These are phyloP conservation scores for Silvanus unidentatus DNA, from an alignment of 2,888 invertebrate species.

Conservation along the genomic window DNA sequence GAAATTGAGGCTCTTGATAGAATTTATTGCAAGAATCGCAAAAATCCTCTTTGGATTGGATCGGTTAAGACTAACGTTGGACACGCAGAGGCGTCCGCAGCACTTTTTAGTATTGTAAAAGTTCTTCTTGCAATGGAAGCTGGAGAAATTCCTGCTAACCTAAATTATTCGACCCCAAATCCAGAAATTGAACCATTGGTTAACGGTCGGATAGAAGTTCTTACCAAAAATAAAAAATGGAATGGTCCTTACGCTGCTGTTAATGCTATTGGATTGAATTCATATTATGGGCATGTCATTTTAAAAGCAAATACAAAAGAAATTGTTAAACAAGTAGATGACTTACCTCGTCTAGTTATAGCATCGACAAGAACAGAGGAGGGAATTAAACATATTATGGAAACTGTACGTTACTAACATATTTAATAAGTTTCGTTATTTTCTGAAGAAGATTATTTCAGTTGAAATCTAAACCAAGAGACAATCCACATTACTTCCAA, in stretches of 20 bases:
- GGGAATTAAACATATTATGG: slow-evolving; percentile 66
- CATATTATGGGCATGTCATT: slow-evolving; percentile 86
- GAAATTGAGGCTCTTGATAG: slow-evolving; percentile 90
- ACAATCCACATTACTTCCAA: slow-evolving; percentile 49
- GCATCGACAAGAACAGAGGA: slow-evolving; percentile 83
- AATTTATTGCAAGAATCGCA: slow-evolving; percentile 77
- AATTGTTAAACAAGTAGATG: slow-evolving; percentile 52
- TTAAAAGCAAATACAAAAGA: slow-evolving; percentile 71
- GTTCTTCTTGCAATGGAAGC: slow-evolving; percentile 87
- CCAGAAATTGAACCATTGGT: slow-evolving; percentile 77
- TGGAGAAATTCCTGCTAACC: slow-evolving; percentile 80
- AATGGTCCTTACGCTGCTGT: slow-evolving; percentile 83
- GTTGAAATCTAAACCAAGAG: too few relatives aligned
- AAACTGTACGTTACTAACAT: slow-evolving; percentile 43
- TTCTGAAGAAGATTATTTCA: too few relatives aligned
- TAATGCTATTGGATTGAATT: slow-evolving; percentile 96
- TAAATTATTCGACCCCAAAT: slow-evolving; percentile 85
- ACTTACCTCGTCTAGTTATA: slow-evolving; percentile 61
- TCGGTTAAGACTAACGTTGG: slow-evolving; percentile 98
- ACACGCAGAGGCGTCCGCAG: slow-evolving; percentile 89
- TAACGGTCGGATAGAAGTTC: slow-evolving; percentile 78
- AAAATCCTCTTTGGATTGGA: slow-evolving; percentile 77
- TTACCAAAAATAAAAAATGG: slow-evolving; percentile 74
- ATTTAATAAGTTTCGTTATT: slow-evolving; percentile 58
- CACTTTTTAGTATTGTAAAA: slow-evolving; percentile 83